Base-by-base conservation (phyloP, 1,140 invertebrate species). In the Thereuonema tuberculata region DNA sequence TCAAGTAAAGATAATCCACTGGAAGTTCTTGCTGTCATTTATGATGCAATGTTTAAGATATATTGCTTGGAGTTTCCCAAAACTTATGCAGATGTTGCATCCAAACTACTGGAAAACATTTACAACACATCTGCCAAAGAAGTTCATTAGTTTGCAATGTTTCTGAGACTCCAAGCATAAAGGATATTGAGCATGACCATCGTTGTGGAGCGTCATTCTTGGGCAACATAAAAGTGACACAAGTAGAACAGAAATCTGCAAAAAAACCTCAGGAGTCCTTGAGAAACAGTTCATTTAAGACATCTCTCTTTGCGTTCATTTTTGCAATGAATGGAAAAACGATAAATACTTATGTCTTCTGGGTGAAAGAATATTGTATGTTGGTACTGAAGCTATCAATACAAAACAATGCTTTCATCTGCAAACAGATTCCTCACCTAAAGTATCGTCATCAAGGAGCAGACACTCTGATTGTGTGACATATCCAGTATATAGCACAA, bases 341-440 rank as follows among this genome's bases (percentile, higher is more conserved):
- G 48, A 50, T 21, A 50, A 50, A 50, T 50, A 50, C 48, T 14
- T 50, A 24, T 21, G 48, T 24, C 23, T 50, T 50, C 48, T 50
- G 48, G 48, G 48, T 24, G 48, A 50, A 50, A 50, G 9, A 50
- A 21, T 50, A 37, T 17, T 37, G 31, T 50, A 50, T 50, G 21
- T 17, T 50, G 48, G 9, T 50, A 24, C 48, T 9, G 21, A 50
- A 50, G 48, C 21, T 50, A 50, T 50, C 48, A 50, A 24, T 50
- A 50, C 48, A 50, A 50, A 50, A 50, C 48, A 50, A 24, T 50
- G 48, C 48, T 50, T 12, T 50, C 5, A 50, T 50, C 48, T 50
- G 23, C 48, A 50, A 14, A 24, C 48, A 50, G 48, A 24, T 50
- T 20, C 48, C 21, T 50, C 3, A 9, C 21, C 21, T 50, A 50